These are phyloP conservation scores for Sciurus niger DNA, from an alignment of 2,113 vertebrate genomes.

Conservation along the genomic window DNA sequence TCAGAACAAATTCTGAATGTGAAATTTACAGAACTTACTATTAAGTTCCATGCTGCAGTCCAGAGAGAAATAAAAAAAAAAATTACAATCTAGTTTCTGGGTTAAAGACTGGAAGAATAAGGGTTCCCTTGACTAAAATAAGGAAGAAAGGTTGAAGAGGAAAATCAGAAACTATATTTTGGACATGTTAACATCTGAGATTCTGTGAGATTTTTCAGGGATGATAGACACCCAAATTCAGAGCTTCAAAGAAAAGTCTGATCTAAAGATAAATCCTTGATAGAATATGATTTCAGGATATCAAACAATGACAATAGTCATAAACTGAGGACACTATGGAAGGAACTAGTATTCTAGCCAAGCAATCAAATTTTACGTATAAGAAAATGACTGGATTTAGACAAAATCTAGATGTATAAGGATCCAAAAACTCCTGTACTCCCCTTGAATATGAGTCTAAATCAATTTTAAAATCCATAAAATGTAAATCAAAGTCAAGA, in stretches of 20 bases:
- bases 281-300: slow-evolving; percentile 13
- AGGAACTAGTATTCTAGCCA: background rate
- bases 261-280: slow-evolving; percentile 35
- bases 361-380: background rate
- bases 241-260: slow-evolving; percentile 60
- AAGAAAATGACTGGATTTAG: slow-evolving; percentile 21
- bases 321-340: slow-evolving; percentile 11
- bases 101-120: background rate
- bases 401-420: slow-evolving; percentile 22
- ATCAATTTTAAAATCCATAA: slow-evolving; percentile 42
- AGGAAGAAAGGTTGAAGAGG: background rate
- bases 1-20: slow-evolving; percentile 21
- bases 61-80: background rate
- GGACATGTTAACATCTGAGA: slow-evolving; percentile 21
- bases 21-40: background rate
- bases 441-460: background rate
- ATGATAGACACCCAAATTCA: background rate
- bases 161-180: background rate
- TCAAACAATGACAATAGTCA: slow-evolving; percentile 41
- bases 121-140: background rate
- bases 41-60: background rate
- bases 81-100: background rate
- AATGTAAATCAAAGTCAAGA: too few relatives aligned
- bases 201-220: background rate
- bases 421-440: background rate